These are phyloP conservation scores for Pogoniulus pusillus DNA, from an alignment of 2,797 vertebrate species.

Conservation along the genomic window DNA sequence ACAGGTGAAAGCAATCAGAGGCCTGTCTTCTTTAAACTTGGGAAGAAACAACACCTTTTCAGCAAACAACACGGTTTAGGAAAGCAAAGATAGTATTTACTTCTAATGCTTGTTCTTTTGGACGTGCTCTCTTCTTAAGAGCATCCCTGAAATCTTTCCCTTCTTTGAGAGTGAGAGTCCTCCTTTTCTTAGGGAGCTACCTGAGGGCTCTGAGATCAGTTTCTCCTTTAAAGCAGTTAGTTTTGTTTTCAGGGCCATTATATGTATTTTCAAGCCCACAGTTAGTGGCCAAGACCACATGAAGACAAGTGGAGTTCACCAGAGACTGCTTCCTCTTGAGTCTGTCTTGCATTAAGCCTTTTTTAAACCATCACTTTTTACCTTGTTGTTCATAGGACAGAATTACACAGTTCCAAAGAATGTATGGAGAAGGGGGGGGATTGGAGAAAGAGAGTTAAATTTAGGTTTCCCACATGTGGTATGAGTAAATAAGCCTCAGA, in stretches of 20 bases:
- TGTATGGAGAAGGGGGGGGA: background rate
- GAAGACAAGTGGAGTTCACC: background rate
- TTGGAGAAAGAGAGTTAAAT: conserved; percentile 21
- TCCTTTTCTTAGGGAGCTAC: background rate
- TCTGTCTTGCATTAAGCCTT: background rate
- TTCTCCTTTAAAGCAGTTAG: background rate
- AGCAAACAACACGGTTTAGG: too few relatives aligned
- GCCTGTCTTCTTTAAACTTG: background rate
- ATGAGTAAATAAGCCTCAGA: background rate
- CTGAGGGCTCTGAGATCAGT: background rate
- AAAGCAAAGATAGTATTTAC: background rate
- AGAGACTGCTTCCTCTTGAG: background rate
- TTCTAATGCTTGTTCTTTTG: too few relatives aligned
- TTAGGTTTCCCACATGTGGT: conserved; percentile 18
- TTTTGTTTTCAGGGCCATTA: background rate
- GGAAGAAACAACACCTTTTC: too few relatives aligned
- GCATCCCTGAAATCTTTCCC: background rate
- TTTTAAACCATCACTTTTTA: conserved; percentile 18
- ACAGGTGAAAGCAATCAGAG: background rate
- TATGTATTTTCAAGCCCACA: conserved; percentile 17
- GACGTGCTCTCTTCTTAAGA: background rate
- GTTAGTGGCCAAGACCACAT: conserved; percentile 8
- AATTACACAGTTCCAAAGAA: conserved; percentile 6
- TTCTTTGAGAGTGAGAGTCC: background rate
- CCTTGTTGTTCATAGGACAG: background rate